Conservation (phyloP, 2,888 invertebrate species). For the Acronicta alni region DNA sequence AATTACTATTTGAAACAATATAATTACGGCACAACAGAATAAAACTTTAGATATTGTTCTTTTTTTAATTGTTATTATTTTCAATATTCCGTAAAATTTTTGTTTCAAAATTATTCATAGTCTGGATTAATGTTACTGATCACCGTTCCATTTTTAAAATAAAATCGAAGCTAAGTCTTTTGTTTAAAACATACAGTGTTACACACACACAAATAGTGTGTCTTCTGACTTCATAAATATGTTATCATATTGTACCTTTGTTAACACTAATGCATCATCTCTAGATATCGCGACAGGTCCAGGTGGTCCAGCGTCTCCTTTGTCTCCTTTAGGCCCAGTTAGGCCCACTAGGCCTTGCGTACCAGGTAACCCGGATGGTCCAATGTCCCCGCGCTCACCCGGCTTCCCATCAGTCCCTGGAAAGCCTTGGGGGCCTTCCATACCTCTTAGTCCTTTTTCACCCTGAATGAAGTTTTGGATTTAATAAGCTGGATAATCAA, state of each 20-base stretch:
- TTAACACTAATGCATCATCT: slow-evolving; percentile 90
- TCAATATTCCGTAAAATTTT: not conserved
- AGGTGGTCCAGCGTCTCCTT: slow-evolving; percentile 92
- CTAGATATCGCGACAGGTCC: slow-evolving; percentile 90
- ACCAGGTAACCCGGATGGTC: slow-evolving; percentile 92
- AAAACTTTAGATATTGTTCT: not conserved
- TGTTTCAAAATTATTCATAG: no score
- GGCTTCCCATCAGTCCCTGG: slow-evolving; percentile 91
- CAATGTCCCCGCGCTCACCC: slow-evolving; percentile 92
- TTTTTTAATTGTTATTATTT: not conserved
- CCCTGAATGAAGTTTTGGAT: slow-evolving; percentile 71
- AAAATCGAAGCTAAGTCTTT: no score
- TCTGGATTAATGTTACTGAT: no score
- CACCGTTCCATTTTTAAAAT: no score
- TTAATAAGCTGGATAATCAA: not conserved
- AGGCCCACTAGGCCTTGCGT: slow-evolving; percentile 92
- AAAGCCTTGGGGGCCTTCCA: slow-evolving; percentile 91
- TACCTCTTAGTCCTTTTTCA: slow-evolving; percentile 91
- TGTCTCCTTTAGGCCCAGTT: slow-evolving; percentile 91
- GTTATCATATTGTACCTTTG: slow-evolving; percentile 76
- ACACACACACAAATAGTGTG: no score
- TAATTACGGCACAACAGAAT: slow-evolving; percentile 1
- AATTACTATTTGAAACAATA: slow-evolving; percentile 28
- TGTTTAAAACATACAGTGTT: no score
- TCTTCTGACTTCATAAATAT: no score